Base-by-base conservation (phyloP, 1,140 invertebrate species). In the Scaptomyza montana region DNA sequence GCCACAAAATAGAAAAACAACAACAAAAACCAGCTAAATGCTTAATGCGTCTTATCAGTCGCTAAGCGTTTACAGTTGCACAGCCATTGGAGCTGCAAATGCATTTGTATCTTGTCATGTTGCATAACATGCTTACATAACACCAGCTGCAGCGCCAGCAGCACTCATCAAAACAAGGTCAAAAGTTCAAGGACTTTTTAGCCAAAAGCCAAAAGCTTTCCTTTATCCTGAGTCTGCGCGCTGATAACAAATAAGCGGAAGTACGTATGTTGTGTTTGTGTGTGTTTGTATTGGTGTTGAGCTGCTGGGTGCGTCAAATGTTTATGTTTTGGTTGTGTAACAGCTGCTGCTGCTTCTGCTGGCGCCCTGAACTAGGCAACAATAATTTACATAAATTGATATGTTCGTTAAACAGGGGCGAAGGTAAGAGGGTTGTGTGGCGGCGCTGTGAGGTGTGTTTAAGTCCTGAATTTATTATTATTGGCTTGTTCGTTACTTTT, bases 181-280 rank as follows among this genome's bases (percentile, higher is more conserved):
- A 87, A 70, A 82, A 78, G 82, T 87, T 87, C 82, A 87, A 89
- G 82, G 82, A 87, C 82, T 87, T 69, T 74, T 30, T 12, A 1
- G 57, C 36, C 8, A 25, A 16, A 21, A 50, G 78, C 41, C 46
- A 63, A 86, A 87, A 86, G 81, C 82, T 87, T 50, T 1, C 47
- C 7, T 12, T 51, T 16, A 13, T 61, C 9, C 41, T 70, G 68
- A 54, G 65, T 12, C 39, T 62, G 71, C 77, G 56, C 68, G 60
- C 30, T 63, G 33, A 36, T 46, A 60, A 21, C 49, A 56, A 62
- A 63, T 39, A 74, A 77, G 59, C 74, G 77, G 80, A 84, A 73
- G 77, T 84, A 16, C n/a, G 41, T 63, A 49, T 21, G 12, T 43
- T 16, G 25, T 25, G 21, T 25, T 1, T 25, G 21, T 25, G 21